These are phyloP conservation scores for Sesamia inferens DNA, from an alignment of 2,888 invertebrate genomes.

Conservation along the genomic window DNA sequence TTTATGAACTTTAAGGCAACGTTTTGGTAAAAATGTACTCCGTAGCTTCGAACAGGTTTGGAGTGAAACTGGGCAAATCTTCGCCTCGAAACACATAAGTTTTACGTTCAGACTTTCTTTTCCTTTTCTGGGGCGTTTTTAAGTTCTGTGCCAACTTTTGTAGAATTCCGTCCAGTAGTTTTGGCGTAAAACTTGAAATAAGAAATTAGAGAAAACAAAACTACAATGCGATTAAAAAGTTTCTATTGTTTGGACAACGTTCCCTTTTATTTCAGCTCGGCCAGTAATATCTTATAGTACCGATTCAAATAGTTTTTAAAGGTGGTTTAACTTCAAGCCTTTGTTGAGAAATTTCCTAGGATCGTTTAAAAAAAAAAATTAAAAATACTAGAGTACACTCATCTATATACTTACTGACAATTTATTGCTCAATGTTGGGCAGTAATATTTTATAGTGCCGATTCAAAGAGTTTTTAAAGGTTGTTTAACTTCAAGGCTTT, in stretches of 20 bases:
- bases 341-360: constrained; percentile 7
- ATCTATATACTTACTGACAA: background rate
- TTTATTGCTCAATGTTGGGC: background rate
- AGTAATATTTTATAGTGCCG: constrained; percentile 10
- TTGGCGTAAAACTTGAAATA: background rate
- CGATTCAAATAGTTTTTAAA: constrained; percentile 16
- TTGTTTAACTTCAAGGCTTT: constrained; percentile 10
- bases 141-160: background rate
- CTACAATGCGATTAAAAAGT: background rate
- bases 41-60: background rate
- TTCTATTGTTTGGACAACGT: background rate
- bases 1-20: background rate
- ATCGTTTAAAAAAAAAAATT: background rate
- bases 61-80: background rate
- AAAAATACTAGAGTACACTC: too few relatives aligned
- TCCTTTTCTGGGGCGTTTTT: background rate
- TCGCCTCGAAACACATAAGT: background rate
- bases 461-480: constrained; percentile 14
- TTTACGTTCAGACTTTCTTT: background rate
- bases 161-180: background rate
- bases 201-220: background rate
- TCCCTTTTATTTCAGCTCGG: background rate
- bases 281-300: constrained; percentile 12
- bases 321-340: constrained; percentile 7
- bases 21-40: background rate